Evolutionary conservation across 2,113 vertebrate species (phyloP).

Genomic region (Cephalopholis sonnerati): DNA sequence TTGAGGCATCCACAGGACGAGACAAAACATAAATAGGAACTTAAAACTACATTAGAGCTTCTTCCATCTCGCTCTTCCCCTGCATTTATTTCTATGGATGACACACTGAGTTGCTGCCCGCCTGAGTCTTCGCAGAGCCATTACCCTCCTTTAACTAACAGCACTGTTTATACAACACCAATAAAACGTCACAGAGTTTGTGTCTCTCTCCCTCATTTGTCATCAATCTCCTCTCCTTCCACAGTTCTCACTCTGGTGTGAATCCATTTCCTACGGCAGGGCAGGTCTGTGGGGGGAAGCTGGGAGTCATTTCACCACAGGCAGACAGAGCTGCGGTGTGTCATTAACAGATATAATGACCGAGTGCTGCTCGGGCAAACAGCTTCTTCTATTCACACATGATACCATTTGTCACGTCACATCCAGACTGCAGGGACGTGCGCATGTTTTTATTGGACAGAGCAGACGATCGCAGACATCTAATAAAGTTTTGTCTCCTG

Average conservation of each 20-base stretch:
- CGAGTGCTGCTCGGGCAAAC: constrained; percentile 9
- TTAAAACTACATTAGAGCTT: not conserved
- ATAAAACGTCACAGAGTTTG: constrained; percentile 11
- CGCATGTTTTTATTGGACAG: not conserved
- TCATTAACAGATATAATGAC: constrained; percentile 46
- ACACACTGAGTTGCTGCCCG: not conserved
- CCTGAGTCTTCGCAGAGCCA: not conserved
- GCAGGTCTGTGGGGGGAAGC: not conserved
- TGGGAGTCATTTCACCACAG: not conserved
- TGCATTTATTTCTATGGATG: not conserved
- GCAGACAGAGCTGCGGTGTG: not conserved
- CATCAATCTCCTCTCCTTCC: constrained; percentile 22
- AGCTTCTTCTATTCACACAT: constrained; percentile 12
- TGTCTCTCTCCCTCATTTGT: constrained; percentile 19
- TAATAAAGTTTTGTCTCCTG: not conserved
- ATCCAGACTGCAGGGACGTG: not conserved
- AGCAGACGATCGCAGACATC: not conserved
- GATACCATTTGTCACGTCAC: constrained; percentile 1
- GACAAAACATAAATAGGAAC: not conserved
- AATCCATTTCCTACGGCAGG: constrained; percentile 1
- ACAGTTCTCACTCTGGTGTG: not conserved
- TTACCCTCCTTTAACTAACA: constrained; percentile 24
- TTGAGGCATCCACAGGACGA: not conserved
- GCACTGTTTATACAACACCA: constrained; percentile 15
- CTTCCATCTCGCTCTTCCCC: not conserved